Evolutionary conservation across 1,140 invertebrate species (phyloP), one percentile per base, ranked within the genome.

Genomic region (Dreissena polymorpha): DNA sequence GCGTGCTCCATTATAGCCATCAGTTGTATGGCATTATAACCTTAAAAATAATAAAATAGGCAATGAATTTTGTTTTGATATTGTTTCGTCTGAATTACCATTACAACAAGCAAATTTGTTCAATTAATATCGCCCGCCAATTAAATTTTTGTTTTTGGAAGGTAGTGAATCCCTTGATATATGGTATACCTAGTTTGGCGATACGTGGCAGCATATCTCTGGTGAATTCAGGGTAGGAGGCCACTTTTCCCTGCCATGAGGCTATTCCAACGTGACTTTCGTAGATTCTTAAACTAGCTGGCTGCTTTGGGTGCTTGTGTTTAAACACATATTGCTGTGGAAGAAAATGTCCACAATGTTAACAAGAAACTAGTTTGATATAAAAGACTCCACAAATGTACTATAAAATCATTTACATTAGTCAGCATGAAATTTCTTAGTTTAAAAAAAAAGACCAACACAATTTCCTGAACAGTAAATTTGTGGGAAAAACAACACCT

Each of bases 1-100:
- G 98, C 99, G 93, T 99, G 99, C 91, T 99, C 99, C 99, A 99
- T 99, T 69, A 99, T 95, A 0, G 98, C 99, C 99, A 99, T 99
- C 50, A 99, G 91, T 93, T 99, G 99, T 86, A 99, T 98, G 21
- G 97, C 94, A 93, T 99, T 99, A 92, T 99, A 99, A n/a, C 98
- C 97, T 96, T 89, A 16, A 88, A 89, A 86, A 60, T 39, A 12
- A 80, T n/a, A n/a, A n/a, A n/a, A n/a, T 13, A 69, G n/a, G 29
- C 16, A n/a, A n/a, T n/a, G n/a, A n/a, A n/a, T n/a, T n/a, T n/a
- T n/a, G n/a, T n/a, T n/a, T n/a, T n/a, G n/a, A n/a, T n/a, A n/a
- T n/a, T n/a, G n/a, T n/a, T n/a, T n/a, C n/a, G n/a, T n/a, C n/a
- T n/a, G n/a, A n/a, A n/a, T n/a, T n/a, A n/a, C n/a, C n/a, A n/a